Evolutionary conservation across 2,113 vertebrate species (phyloP).

Genomic region (Nothobranchius kuhntae): DNA sequence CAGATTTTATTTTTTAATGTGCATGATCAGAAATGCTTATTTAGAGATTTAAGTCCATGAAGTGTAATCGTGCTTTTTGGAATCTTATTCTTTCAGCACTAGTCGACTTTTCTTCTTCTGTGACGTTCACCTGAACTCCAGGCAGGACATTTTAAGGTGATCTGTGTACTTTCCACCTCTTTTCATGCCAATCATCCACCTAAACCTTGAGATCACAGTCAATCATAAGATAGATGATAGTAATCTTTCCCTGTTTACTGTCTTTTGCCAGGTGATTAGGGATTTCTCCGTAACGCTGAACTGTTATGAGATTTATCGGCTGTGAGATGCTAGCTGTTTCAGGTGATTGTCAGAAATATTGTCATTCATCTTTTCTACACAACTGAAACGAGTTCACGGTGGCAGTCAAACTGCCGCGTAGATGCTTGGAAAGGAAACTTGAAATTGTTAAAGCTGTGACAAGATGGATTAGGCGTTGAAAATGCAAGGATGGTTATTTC

Average conservation of each 20-base stretch:
- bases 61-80: constrained; percentile 11
- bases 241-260: constrained; percentile 34
- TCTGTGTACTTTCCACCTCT: constrained; percentile 37
- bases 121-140: constrained; percentile 2
- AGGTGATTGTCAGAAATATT: constrained; percentile 26
- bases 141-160: constrained; percentile 51
- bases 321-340: constrained; percentile 18
- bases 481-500: constrained; percentile 18
- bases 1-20: constrained; percentile 1
- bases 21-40: constrained; percentile 31
- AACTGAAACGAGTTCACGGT: constrained; percentile 38
- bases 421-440: constrained; percentile 23
- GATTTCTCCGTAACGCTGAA: constrained; percentile 41
- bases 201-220: not conserved
- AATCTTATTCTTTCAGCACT: constrained; percentile 9
- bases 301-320: constrained; percentile 51
- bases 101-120: constrained; percentile 28
- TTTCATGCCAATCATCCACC: constrained; percentile 1
- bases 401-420: constrained; percentile 40
- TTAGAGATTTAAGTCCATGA: constrained; percentile 23
- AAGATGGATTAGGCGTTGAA: constrained; percentile 38
- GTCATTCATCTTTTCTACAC: constrained; percentile 20
- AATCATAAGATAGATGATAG: constrained; percentile 25
- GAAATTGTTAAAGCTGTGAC: constrained; percentile 57
- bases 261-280: constrained; percentile 39